Evolutionary conservation across 2,797 vertebrate genomes (phyloP).

Genomic region (Syngnathus acus): DNA sequence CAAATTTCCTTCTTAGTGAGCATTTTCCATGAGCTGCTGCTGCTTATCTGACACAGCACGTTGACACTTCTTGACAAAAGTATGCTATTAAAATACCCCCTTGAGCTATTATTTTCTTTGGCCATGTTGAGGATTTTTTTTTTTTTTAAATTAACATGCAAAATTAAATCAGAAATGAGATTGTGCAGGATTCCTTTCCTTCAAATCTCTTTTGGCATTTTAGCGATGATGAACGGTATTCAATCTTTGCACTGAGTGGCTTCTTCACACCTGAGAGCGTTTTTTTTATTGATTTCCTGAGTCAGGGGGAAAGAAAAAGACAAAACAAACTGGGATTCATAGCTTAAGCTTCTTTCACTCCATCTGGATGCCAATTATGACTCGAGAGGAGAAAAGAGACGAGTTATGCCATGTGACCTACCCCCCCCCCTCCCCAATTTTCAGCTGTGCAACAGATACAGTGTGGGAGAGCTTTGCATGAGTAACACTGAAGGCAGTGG

Average conservation of each 20-base stretch:
- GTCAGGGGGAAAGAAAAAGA: background rate
- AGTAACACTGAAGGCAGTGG: slow-evolving; percentile 58
- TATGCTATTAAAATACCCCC: slow-evolving; percentile 28
- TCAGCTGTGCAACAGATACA: slow-evolving; percentile 52
- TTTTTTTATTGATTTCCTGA: slow-evolving; percentile 10
- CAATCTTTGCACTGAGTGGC: slow-evolving; percentile 22
- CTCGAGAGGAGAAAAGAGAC: slow-evolving; percentile 20
- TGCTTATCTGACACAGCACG: slow-evolving; percentile 32
- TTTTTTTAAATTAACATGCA: slow-evolving; percentile 4
- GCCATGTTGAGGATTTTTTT: slow-evolving; percentile 16
- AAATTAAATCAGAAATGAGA: slow-evolving; percentile 4
- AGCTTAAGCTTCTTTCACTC: slow-evolving; percentile 35
- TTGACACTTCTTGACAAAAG: slow-evolving; percentile 18
- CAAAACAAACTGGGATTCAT: slow-evolving; percentile 26
- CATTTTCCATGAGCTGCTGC: slow-evolving; percentile 31
- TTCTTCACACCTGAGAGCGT: slow-evolving; percentile 14
- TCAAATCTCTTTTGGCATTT: slow-evolving; percentile 14
- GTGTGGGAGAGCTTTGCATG: slow-evolving; percentile 62
- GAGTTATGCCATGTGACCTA: slow-evolving; percentile 34
- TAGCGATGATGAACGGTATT: slow-evolving; percentile 28
- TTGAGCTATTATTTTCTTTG: slow-evolving; percentile 8
- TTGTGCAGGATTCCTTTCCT: slow-evolving; percentile 14
- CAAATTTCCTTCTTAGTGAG: slow-evolving; percentile 28
- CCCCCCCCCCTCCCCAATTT: slow-evolving; percentile 34
- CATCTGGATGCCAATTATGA: slow-evolving; percentile 51